Percentiles rank a stretch among this genome's conserved stretches.
Evolutionary conservation across 2,113 vertebrate genomes (phyloP).

Genomic region (human (Homo sapiens)): GRCh38 chr11:113101001-113101500

Average conservation of each 20-base stretch:
- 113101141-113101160: slow-evolving; percentile 44
- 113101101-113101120: background rate
- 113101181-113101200: background rate
- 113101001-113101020: background rate
- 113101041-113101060: background rate
- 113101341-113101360: slow-evolving; percentile 62
- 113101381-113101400: slow-evolving; percentile 66
- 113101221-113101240: background rate
- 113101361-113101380: slow-evolving; percentile 49
- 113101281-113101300: slow-evolving; percentile 66
- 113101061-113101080: background rate
- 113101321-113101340: slow-evolving; percentile 64
- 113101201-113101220: background rate
- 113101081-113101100: background rate
- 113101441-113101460: slow-evolving; percentile 65
- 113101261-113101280: slow-evolving; percentile 31
- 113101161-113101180: background rate
- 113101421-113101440: slow-evolving; percentile 7
- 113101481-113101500: background rate
- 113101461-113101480: slow-evolving; percentile 67
- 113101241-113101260: background rate
- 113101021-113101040: background rate
- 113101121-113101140: background rate
- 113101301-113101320: slow-evolving; percentile 58
- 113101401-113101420: slow-evolving; percentile 68